Evolutionary conservation across 2,797 vertebrate genomes (phyloP), one percentile per base, ranked within the genome.

Genomic region (Adelosebastes latens): DNA sequence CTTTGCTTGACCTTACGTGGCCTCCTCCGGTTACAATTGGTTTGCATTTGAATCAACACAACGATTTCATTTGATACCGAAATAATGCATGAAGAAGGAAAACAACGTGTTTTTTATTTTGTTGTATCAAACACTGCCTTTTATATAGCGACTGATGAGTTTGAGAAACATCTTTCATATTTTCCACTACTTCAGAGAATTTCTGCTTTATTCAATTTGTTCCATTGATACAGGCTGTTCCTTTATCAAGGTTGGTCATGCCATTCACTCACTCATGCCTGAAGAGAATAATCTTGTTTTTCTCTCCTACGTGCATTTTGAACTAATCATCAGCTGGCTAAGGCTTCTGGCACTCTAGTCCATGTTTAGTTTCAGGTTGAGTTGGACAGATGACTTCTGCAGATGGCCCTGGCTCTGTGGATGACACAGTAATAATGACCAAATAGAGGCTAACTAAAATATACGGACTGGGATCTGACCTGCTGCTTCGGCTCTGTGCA

Each of bases 291-390:
- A 24, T 14, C 42, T 59, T 42, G 22, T 39, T 67, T 24, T 34
- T 25, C 71, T 20, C 13, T 18, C 13, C 32, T 11, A 14, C 12
- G 8, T 71, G 46, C 25, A 49, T 75, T 81, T 71, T 76, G 24
- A 77, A 63, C 22, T 32, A 72, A 66, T 79, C 77, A 49, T 75
- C 55, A 63, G 72, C 59, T 79, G 81, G 72, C 79, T 29, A 5
- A 22, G 14, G 31, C 36, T n/a, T 42, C 68, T 74, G 77, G 82
- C 53, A 36, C 55, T 18, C 18, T 18, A 31, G 60, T 68, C 25
- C 72, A 85, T 86, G 84, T 87, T 81, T 82, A 73, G 72, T 73
- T 88, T 80, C 83, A 80, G 69, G 68, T 65, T 53, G 66, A 84
- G 65, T 56, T 46, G 55, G 64, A 81, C 75, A 81, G 65, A 89